phyloP scores from a whole-genome alignment of 2,797 vertebrate genomes.

The Oreochromis grahami region DNA sequence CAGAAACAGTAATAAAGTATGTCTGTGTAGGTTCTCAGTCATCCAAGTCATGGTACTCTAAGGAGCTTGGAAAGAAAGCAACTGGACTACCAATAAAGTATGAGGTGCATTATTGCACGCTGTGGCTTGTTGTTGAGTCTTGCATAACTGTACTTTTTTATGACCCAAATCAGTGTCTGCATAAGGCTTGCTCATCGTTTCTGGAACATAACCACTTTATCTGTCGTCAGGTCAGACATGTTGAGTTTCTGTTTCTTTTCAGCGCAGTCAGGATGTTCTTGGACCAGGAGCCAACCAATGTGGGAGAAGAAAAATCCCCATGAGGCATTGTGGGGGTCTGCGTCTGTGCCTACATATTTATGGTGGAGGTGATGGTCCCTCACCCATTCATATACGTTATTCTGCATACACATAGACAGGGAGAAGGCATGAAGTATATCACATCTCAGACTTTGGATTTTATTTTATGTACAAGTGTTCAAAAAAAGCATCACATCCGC shows the following conservation, averaged over 20 bases:
- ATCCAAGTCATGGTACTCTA: neutral
- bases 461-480: neutral
- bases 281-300: constrained; percentile 91
- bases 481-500: neutral
- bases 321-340: constrained; percentile 88
- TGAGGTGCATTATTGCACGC: neutral
- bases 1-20: neutral
- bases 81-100: neutral
- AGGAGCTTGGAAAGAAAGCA: neutral
- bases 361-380: constrained; percentile 92
- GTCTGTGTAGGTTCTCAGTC: neutral
- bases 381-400: constrained; percentile 89
- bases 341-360: constrained; percentile 92
- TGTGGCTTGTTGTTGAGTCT: neutral
- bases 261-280: constrained; percentile 90
- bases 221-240: constrained; percentile 82
- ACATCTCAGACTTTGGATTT: neutral
- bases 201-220: constrained; percentile 93
- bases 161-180: neutral
- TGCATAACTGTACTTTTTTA: neutral
- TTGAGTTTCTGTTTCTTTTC: constrained; percentile 88
- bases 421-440: neutral
- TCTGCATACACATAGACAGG: constrained; percentile 68
- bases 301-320: constrained; percentile 95
- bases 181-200: constrained; percentile 74